A percentile compares a stretch with the other conserved stretches of the same genome.
Evolutionary conservation across 2,888 invertebrate genomes (phyloP).

Genomic region (Caradrina clavipalpis): DNA sequence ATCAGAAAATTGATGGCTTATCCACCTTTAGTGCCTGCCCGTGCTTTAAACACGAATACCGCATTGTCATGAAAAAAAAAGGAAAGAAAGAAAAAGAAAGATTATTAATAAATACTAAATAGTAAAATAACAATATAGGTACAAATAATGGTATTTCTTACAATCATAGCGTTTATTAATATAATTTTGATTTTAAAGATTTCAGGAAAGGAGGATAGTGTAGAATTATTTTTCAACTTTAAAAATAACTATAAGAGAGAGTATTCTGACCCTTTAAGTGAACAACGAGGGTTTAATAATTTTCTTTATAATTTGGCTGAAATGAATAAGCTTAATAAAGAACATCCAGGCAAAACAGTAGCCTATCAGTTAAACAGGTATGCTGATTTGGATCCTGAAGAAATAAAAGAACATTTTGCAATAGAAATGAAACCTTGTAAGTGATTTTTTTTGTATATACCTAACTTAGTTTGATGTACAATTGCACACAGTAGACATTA

Average conservation of each 20-base stretch:
- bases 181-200: slow-evolving; percentile 5
- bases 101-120: not conserved
- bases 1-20: not conserved
- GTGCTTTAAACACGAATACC: not conserved
- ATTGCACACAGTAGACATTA: too few relatives aligned
- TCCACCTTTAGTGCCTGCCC: not conserved
- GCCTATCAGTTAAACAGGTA: slow-evolving; percentile 74
- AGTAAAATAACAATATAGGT: not conserved
- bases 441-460: too few relatives aligned
- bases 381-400: slow-evolving; percentile 73
- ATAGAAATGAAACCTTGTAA: slow-evolving; percentile 75
- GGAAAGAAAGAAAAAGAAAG: too few relatives aligned
- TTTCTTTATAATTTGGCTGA: slow-evolving; percentile 74
- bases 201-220: slow-evolving; percentile 12
- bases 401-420: slow-evolving; percentile 71
- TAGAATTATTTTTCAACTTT: slow-evolving; percentile 69
- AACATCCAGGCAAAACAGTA: slow-evolving; percentile 55
- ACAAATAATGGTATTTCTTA: slow-evolving; percentile 20
- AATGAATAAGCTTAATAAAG: slow-evolving; percentile 71
- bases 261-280: slow-evolving; percentile 66
- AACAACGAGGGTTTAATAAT: slow-evolving; percentile 66
- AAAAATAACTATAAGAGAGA: slow-evolving; percentile 72
- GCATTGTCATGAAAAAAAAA: not conserved
- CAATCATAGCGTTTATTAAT: not conserved
- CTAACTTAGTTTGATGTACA: too few relatives aligned